A percentile compares a stretch with the other conserved stretches of the same genome.
Conservation (phyloP, 2,888 invertebrate species). For the Neria commutata region DNA sequence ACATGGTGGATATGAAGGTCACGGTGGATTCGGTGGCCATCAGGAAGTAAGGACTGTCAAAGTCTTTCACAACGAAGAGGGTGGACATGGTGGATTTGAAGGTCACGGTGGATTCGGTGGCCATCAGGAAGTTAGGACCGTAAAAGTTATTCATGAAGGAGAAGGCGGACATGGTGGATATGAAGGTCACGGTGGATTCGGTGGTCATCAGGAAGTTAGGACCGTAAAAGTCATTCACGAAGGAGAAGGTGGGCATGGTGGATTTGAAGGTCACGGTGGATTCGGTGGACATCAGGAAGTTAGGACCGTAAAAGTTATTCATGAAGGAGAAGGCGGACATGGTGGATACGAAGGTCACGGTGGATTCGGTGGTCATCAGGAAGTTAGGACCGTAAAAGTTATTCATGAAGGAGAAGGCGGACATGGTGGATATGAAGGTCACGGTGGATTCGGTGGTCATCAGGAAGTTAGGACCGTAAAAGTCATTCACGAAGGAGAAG, state of each 20-base stretch:
- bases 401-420: constrained; percentile 16
- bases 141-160: constrained; percentile 36
- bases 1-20: constrained; percentile 2
- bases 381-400: constrained; percentile 35
- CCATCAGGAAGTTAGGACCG: constrained; percentile 36
- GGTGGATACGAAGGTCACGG: constrained; percentile 18
- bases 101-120: constrained; percentile 9
- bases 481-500: constrained; percentile 31
- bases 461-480: constrained; percentile 38
- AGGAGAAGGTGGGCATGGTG: constrained; percentile 21
- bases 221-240: constrained; percentile 32
- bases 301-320: constrained; percentile 45
- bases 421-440: background rate
- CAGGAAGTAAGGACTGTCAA: constrained; percentile 15
- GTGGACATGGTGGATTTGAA: constrained; percentile 2
- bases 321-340: constrained; percentile 29
- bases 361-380: constrained; percentile 13
- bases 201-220: constrained; percentile 25
- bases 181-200: constrained; percentile 20
- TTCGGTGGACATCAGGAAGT: constrained; percentile 36
- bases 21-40: constrained; percentile 9
- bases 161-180: constrained; percentile 22
- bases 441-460: constrained; percentile 7
- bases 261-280: background rate
- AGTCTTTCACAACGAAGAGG: constrained; percentile 15